These are phyloP conservation scores for Gymnorhina tibicen DNA, from an alignment of 2,113 vertebrate genomes.

Conservation along the genomic window DNA sequence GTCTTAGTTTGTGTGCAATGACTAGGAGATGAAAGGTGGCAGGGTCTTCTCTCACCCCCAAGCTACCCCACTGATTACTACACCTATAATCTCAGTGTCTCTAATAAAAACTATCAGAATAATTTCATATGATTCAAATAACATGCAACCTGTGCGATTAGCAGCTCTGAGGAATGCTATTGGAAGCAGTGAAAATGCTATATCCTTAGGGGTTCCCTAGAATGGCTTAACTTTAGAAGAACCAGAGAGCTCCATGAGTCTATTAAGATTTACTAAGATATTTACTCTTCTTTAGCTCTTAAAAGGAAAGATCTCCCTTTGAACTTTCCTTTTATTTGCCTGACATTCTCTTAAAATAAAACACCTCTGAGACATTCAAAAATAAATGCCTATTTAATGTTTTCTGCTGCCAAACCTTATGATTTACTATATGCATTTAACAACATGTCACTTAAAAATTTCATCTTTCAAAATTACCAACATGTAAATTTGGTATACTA, in stretches of 20 bases:
- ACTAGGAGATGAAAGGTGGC: neutral
- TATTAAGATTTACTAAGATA: conserved; percentile 66
- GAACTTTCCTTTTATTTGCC: conserved; percentile 70
- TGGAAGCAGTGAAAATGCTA: neutral
- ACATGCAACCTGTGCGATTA: neutral
- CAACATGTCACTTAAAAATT: neutral
- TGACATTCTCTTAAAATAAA: conserved; percentile 69
- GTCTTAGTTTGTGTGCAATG: neutral
- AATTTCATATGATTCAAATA: neutral
- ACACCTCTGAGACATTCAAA: neutral
- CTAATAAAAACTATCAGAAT: neutral
- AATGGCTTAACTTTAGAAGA: conserved; percentile 6
- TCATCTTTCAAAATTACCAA: neutral
- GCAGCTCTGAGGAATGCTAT: neutral
- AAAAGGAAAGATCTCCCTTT: conserved; percentile 59
- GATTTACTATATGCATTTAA: conserved; percentile 27
- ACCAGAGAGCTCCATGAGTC: neutral
- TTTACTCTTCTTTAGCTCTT: conserved; percentile 62
- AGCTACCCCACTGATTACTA: neutral
- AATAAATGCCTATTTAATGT: conserved; percentile 57
- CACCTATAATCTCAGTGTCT: neutral
- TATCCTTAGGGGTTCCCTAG: neutral
- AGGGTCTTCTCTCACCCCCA: neutral
- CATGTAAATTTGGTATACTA: neutral
- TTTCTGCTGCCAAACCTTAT: conserved; percentile 38